Conservation (phyloP, 2,113 vertebrate genomes). For the Platysternon megacephalum region DNA sequence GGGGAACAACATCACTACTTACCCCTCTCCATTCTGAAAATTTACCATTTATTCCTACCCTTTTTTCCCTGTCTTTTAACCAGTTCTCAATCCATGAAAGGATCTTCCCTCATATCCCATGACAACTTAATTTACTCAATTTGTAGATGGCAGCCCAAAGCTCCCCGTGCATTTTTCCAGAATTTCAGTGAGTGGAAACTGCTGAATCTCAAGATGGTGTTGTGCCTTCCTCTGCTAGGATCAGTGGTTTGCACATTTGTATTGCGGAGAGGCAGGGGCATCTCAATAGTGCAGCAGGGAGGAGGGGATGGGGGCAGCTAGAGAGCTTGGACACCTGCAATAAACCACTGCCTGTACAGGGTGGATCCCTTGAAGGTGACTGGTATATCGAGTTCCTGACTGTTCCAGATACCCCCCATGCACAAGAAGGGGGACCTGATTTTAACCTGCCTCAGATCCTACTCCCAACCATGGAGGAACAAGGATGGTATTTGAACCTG, state of each 20-base stretch:
- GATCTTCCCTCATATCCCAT: too few species aligned
- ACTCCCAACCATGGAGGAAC: not conserved
- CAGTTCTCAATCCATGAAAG: too few species aligned
- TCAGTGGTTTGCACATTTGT: not conserved
- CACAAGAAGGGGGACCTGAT: not conserved
- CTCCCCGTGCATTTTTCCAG: too few species aligned
- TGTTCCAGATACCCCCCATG: not conserved
- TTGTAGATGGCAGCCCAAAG: not conserved
- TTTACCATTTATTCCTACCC: too few species aligned
- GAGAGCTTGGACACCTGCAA: not conserved
- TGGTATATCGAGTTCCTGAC: not conserved
- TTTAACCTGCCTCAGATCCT: not conserved
- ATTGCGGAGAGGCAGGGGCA: not conserved
- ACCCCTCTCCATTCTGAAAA: too few species aligned
- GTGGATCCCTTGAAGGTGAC: not conserved
- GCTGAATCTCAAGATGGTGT: not conserved
- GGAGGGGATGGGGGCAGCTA: not conserved
- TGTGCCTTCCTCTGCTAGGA: not conserved
- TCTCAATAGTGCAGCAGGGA: not conserved
- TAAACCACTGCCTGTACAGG: not conserved
- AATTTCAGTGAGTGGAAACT: too few species aligned
- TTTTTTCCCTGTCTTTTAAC: too few species aligned
- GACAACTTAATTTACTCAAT: too few species aligned
- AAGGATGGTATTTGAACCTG: not conserved
- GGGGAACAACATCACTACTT: too few species aligned